Percentiles rank a stretch among this genome's conserved stretches.
These are phyloP conservation scores for Lerista edwardsae DNA, from an alignment of 2,797 vertebrate genomes.

Conservation along the genomic window DNA sequence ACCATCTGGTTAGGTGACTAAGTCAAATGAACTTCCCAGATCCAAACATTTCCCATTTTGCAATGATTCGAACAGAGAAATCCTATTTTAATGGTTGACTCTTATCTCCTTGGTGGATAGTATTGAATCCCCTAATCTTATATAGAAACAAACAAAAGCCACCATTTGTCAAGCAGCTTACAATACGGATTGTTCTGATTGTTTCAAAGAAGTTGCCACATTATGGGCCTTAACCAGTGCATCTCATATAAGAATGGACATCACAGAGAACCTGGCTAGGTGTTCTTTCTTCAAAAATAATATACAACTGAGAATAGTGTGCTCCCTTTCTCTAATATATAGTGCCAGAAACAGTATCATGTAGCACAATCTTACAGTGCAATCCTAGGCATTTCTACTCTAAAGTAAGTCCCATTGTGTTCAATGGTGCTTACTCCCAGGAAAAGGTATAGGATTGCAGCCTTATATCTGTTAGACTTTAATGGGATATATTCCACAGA, in stretches of 20 bases:
- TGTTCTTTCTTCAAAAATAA: slow-evolving; percentile 44
- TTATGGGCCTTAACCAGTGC: neutral
- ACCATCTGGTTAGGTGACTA: neutral
- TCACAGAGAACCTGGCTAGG: neutral
- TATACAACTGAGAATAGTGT: slow-evolving; percentile 32
- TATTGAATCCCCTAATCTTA: neutral
- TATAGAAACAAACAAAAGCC: neutral
- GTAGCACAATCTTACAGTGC: too few species aligned
- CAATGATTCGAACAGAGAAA: neutral
- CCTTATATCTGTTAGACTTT: too few species aligned
- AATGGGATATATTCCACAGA: too few species aligned
- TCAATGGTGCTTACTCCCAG: too few species aligned
- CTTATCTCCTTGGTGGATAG: neutral
- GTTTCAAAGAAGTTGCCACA: neutral
- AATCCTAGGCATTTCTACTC: too few species aligned
- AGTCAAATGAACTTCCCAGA: slow-evolving; percentile 16
- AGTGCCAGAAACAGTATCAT: neutral
- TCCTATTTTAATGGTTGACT: neutral
- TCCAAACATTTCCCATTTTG: slow-evolving; percentile 1
- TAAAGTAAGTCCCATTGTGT: too few species aligned
- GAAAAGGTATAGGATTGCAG: too few species aligned
- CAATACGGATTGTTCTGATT: neutral
- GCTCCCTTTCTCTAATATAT: slow-evolving; percentile 40
- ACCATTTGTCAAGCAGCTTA: neutral
- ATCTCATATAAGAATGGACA: neutral